Evolutionary conservation across 2,888 invertebrate species (phyloP), one percentile per base, ranked within the genome.

Genomic region (Caenorhabditis uteleia): DNA sequence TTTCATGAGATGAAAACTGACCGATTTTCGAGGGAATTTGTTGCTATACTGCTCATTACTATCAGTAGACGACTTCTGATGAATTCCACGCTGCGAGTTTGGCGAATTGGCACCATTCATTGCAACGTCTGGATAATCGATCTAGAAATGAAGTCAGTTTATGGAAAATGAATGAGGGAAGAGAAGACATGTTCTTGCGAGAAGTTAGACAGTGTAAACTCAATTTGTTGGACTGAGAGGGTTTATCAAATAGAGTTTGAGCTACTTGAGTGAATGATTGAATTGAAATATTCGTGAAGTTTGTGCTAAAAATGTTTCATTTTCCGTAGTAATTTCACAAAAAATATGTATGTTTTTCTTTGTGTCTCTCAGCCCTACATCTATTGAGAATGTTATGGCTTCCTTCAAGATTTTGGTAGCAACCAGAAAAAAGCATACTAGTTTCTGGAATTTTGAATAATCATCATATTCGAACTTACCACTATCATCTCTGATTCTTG

Each of bases 401-500:
- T n/a, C n/a, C n/a, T n/a, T n/a, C n/a, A n/a, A n/a, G n/a, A n/a
- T n/a, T n/a, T n/a, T n/a, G n/a, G n/a, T n/a, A n/a, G n/a, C n/a
- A n/a, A n/a, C n/a, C n/a, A n/a, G n/a, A n/a, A n/a, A n/a, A n/a
- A n/a, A n/a, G n/a, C n/a, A n/a, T 10, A 29, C 14, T 29, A 50
- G 45, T 26, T 6, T 2, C 12, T 20, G 21, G 31, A 29, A 44
- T 36, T 43, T 25, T 42, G 14, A 18, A 44, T 47, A 29, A 34
- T 6, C 4, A 27, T 29, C 31, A 10, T 10, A 29, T 10, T 10
- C 14, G 14, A 29, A 89, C 90, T 89, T 85, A 91, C 91, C 86
- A 90, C 90, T 84, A 91, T 90, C 90, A 91, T 90, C 87, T 91
- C 91, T 80, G 91, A 91, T 65, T 90, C 89, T 85, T 91, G 91